phyloP scores from a whole-genome alignment of 2,113 vertebrate genomes.

The Catharus fuscescens region DNA sequence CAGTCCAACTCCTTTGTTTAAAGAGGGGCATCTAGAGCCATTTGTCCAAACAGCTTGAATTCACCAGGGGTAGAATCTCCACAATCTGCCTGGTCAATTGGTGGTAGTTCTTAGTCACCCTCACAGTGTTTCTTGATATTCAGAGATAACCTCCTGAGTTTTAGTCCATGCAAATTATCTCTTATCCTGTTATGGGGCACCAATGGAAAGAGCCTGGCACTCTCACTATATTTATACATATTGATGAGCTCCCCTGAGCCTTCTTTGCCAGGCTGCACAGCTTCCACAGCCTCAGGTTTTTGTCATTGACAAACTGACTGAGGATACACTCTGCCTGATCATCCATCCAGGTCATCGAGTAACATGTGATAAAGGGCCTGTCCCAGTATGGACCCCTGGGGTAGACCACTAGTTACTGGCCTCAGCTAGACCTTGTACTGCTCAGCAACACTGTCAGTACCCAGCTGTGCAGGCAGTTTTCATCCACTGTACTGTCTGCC shows the following conservation, averaged over 20 bases:
- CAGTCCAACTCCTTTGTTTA: not conserved
- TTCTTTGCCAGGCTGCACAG: not conserved
- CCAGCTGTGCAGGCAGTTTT: not conserved
- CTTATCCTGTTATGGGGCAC: not conserved
- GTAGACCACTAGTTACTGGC: not conserved
- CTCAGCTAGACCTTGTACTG: not conserved
- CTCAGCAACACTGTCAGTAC: not conserved
- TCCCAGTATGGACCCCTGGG: not conserved
- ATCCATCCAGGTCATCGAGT: not conserved
- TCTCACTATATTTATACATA: not conserved
- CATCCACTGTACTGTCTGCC: not conserved
- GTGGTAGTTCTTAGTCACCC: not conserved
- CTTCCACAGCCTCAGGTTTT: not conserved
- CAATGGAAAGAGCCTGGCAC: not conserved
- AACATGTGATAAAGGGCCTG: not conserved
- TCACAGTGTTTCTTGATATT: not conserved
- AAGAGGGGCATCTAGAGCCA: not conserved
- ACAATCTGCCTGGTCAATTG: not conserved
- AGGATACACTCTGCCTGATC: not conserved
- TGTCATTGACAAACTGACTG: not conserved
- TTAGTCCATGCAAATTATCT: not conserved
- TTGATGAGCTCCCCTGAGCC: not conserved
- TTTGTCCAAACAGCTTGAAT: not conserved
- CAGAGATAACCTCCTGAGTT: not conserved
- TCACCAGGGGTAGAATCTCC: not conserved